Percentiles rank a stretch among this genome's conserved stretches.
Conservation (phyloP, 2,797 vertebrate species). For the Xenops minutus region DNA sequence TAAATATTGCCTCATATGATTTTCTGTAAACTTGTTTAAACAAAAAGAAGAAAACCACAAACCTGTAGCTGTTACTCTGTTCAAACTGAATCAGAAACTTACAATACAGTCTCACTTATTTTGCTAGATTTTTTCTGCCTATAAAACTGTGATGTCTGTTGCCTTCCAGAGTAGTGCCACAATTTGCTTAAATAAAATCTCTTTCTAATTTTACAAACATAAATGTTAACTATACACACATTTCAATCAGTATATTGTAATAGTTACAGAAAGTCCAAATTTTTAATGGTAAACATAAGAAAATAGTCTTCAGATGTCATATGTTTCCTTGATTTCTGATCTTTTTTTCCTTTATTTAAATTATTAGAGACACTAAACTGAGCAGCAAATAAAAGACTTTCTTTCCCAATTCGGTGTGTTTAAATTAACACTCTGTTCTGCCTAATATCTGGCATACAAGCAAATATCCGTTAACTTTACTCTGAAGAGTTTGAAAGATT, state of each 20-base stretch:
- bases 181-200: background rate
- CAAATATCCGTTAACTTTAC: background rate
- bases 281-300: background rate
- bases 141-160: background rate
- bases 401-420: background rate
- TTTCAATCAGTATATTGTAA: background rate
- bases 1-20: conserved; percentile 26
- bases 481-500: background rate
- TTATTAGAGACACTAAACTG: background rate
- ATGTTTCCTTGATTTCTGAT: background rate
- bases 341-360: background rate
- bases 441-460: background rate
- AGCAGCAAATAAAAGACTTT: background rate
- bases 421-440: background rate
- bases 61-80: conserved; percentile 71
- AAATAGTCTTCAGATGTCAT: background rate
- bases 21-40: conserved; percentile 74
- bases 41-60: conserved; percentile 24
- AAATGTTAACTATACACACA: background rate
- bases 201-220: background rate
- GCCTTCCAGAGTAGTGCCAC: background rate
- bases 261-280: background rate
- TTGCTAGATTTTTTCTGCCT: background rate
- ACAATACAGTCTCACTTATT: conserved; percentile 29
- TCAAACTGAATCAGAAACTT: conserved; percentile 65